These are phyloP conservation scores for Cygnus atratus DNA, from an alignment of 2,113 vertebrate genomes.

Conservation along the genomic window DNA sequence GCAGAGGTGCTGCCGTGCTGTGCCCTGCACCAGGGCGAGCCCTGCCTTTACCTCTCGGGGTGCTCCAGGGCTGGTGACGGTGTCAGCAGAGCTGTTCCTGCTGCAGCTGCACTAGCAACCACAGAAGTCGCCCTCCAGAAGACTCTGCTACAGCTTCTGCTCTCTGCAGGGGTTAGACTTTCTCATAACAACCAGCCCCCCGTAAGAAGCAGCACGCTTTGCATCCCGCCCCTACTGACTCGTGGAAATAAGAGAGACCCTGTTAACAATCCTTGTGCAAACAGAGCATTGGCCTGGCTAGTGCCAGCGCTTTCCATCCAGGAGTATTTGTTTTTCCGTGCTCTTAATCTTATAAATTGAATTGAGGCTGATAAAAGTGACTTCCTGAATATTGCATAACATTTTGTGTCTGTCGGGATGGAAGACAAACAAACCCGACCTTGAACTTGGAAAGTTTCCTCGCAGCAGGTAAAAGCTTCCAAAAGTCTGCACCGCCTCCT, in stretches of 20 bases:
- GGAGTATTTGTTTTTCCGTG: constrained; percentile 61
- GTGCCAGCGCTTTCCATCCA: constrained; percentile 53
- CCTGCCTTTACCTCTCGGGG: background rate
- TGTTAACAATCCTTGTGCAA: background rate
- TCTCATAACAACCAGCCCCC: background rate
- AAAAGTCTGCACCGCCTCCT: background rate
- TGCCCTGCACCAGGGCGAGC: background rate
- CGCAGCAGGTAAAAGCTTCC: constrained; percentile 22
- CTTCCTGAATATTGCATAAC: constrained; percentile 54
- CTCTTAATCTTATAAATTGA: constrained; percentile 65
- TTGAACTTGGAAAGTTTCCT: constrained; percentile 21
- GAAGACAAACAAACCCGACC: constrained; percentile 53
- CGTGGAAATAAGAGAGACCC: background rate
- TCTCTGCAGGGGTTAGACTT: background rate
- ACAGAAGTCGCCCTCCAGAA: background rate
- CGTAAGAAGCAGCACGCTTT: background rate
- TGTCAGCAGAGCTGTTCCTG: background rate
- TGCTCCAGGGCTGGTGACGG: background rate
- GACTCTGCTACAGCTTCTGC: background rate
- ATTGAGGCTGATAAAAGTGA: constrained; percentile 54
- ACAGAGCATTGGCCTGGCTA: background rate
- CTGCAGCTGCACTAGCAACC: background rate
- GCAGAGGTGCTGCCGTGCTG: background rate
- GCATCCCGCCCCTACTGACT: background rate
- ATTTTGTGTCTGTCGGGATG: constrained; percentile 35